A percentile compares a stretch with the other conserved stretches of the same genome.
phyloP scores from a whole-genome alignment of 2,113 vertebrate genomes.

The Parus major region DNA sequence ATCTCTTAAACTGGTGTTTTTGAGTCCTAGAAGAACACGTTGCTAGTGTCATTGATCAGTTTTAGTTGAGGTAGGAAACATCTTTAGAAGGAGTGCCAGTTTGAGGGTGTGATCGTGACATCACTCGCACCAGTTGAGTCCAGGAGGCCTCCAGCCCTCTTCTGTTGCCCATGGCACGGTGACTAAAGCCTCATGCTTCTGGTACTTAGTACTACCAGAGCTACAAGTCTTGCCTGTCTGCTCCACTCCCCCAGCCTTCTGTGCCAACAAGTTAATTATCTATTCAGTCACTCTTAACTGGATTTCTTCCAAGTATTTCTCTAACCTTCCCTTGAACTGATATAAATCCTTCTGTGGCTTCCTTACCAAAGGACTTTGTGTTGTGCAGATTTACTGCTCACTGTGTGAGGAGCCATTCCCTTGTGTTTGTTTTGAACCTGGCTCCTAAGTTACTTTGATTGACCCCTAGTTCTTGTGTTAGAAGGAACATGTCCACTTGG shows the following conservation, averaged over 20 bases:
- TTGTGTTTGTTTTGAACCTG: neutral
- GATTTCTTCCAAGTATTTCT: neutral
- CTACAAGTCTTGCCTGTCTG: neutral
- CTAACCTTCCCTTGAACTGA: constrained; percentile 11
- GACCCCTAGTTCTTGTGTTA: neutral
- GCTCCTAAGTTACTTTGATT: neutral
- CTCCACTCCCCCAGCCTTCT: neutral
- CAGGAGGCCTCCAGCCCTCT: neutral
- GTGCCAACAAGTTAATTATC: neutral
- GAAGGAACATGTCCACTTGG: neutral
- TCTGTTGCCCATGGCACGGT: neutral
- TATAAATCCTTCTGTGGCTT: neutral
- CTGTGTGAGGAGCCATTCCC: neutral
- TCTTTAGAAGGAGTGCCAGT: neutral
- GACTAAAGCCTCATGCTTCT: neutral
- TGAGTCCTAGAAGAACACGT: neutral
- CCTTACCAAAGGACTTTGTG: constrained; percentile 39
- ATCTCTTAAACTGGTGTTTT: neutral
- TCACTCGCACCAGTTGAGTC: rapidly evolving
- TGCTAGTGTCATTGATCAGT: neutral
- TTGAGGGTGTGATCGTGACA: neutral
- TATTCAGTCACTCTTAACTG: neutral
- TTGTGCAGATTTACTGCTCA: neutral
- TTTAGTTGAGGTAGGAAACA: neutral
- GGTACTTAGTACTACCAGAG: neutral